Evolutionary conservation across 2,113 vertebrate genomes (phyloP).

Genomic region (Nerophis lumbriciformis): DNA sequence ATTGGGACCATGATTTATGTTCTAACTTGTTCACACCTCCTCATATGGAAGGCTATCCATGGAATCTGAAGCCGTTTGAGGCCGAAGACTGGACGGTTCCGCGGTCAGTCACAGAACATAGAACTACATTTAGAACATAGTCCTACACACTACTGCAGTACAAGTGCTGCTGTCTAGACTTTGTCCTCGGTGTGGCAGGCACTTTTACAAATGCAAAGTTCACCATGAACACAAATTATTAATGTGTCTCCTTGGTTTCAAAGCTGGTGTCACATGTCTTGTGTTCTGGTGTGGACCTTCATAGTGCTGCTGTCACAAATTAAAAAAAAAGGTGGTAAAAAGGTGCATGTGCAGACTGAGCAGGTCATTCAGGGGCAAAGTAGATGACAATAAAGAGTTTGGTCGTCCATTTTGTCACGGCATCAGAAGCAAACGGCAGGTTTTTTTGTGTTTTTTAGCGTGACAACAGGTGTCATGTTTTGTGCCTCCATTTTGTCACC

Average conservation of each 20-base stretch:
- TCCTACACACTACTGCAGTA: too few species aligned
- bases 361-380: not conserved
- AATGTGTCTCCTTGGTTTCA: conserved; percentile 49
- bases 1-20: too few species aligned
- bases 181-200: conserved; percentile 23
- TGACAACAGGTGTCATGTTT: conserved; percentile 54
- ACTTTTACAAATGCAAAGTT: conserved; percentile 28
- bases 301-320: conserved; percentile 35
- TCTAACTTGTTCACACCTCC: too few species aligned
- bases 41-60: too few species aligned
- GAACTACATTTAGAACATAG: too few species aligned
- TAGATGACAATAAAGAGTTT: not conserved
- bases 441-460: conserved; percentile 23
- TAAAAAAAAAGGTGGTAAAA: not conserved
- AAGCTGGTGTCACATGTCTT: conserved; percentile 70
- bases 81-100: too few species aligned
- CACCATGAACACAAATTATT: conserved; percentile 65
- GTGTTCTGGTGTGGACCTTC: conserved; percentile 43
- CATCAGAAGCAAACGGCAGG: conserved; percentile 37
- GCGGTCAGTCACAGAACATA: too few species aligned
- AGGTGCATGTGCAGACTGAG: not conserved
- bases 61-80: too few species aligned
- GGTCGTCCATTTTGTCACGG: not conserved
- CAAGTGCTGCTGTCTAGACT: conserved; percentile 17
- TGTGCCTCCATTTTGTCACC: not conserved